These are phyloP conservation scores for Anthopleura xanthogrammica DNA, from an alignment of 92 coral and sea anemone genomes.

Conservation along the genomic window DNA sequence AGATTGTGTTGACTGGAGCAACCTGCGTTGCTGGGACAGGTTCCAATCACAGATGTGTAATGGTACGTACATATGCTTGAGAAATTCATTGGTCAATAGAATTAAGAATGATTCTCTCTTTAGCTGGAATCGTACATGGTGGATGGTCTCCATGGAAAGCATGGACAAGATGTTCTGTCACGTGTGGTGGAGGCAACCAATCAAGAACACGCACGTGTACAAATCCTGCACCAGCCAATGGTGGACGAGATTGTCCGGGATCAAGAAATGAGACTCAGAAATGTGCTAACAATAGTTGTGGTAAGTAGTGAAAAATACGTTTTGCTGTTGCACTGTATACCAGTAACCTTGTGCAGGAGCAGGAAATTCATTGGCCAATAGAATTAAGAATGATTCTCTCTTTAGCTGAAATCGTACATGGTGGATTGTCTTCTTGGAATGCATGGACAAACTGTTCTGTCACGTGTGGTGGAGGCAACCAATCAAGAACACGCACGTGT, in stretches of 20 bases:
- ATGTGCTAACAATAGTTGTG: too few species aligned
- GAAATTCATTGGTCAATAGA: too few species aligned
- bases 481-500: conserved; percentile 13
- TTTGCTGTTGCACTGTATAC: too few species aligned
- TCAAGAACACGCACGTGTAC: conserved; percentile 19
- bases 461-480: conserved; percentile 32
- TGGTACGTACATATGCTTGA: background rate
- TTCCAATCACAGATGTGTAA: background rate
- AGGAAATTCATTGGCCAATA: too few species aligned
- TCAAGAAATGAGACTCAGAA: too few species aligned
- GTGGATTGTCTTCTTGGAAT: conserved; percentile 23
- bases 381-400: background rate
- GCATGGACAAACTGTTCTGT: conserved; percentile 15
- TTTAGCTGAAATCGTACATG: background rate
- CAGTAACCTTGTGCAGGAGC: too few species aligned
- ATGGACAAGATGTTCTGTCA: conserved; percentile 19
- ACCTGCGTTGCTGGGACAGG: background rate
- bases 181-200: conserved; percentile 34
- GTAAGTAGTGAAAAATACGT: too few species aligned
- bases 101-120: too few species aligned
- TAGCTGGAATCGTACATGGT: conserved; percentile 5
- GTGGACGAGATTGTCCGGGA: conserved; percentile 29
- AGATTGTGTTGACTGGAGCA: background rate
- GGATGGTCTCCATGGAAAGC: conserved; percentile 23
- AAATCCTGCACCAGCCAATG: conserved; percentile 37